A percentile compares a stretch with the other conserved stretches of the same genome.
These are phyloP conservation scores for Anastrepha ludens DNA, from an alignment of 1,140 invertebrate species.

Conservation along the genomic window DNA sequence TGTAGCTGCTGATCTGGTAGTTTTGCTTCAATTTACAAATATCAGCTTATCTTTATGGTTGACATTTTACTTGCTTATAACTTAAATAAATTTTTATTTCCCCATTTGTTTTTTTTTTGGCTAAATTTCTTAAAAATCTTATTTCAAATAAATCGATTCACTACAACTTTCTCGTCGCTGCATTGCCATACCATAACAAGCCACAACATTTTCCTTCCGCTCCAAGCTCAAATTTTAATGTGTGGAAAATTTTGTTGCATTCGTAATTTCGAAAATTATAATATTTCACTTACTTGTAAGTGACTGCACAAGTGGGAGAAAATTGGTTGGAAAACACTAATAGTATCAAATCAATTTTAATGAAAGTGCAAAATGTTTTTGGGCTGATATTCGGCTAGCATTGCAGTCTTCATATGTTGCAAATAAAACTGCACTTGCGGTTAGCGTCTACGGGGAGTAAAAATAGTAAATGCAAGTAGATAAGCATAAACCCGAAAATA, in stretches of 20 bases:
- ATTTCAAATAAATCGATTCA: conserved; percentile 2
- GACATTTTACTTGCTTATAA: no score
- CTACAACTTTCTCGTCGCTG: not conserved
- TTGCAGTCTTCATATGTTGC: no score
- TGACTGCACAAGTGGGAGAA: not conserved
- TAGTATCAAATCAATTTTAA: conserved; percentile 17
- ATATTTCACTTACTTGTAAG: not conserved
- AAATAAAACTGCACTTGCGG: no score
- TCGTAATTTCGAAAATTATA: not conserved
- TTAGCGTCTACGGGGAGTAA: no score
- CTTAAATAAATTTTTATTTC: no score
- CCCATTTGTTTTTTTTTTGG: not conserved
- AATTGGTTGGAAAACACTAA: not conserved
- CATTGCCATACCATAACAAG: not conserved
- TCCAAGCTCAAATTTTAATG: not conserved
- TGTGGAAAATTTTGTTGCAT: not conserved
- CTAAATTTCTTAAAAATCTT: not conserved
- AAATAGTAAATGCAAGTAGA: no score
- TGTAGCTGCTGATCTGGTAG: no score
- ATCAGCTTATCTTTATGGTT: no score
- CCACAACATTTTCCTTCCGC: conserved; percentile 28
- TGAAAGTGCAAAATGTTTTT: conserved; percentile 27
- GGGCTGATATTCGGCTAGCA: no score
- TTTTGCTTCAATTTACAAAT: no score
- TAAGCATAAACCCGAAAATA: no score